These are phyloP conservation scores for Liparis tanakae DNA, from an alignment of 2,797 vertebrate species.

Conservation along the genomic window DNA sequence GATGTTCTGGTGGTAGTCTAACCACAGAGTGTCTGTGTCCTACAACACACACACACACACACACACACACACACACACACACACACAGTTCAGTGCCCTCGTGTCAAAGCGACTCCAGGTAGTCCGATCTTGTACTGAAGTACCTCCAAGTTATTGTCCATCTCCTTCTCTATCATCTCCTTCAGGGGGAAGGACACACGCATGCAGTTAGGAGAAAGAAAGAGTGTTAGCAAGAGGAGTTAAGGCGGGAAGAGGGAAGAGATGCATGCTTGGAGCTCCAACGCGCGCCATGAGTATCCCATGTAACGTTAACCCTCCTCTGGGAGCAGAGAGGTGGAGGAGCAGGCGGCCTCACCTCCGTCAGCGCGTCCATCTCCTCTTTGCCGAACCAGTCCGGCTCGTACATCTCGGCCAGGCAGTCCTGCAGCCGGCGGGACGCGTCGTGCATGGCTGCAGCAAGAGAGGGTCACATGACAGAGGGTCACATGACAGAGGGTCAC, in stretches of 20 bases:
- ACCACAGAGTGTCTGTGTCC: constrained; percentile 95
- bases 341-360: constrained; percentile 85
- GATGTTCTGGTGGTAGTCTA: constrained; percentile 93
- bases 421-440: constrained; percentile 92
- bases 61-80: neutral
- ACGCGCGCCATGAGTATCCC: too few species aligned
- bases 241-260: neutral
- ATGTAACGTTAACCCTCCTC: neutral
- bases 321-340: neutral
- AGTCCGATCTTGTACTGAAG: too few species aligned
- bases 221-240: constrained; percentile 19
- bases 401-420: constrained; percentile 95
- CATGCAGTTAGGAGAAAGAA: constrained; percentile 60
- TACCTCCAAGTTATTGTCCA: constrained; percentile 83
- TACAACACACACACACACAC: constrained; percentile 31
- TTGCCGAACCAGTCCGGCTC: constrained; percentile 98
- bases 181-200: constrained; percentile 64
- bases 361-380: constrained; percentile 89
- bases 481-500: too few species aligned
- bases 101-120: too few species aligned
- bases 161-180: constrained; percentile 85
- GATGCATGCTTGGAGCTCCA: neutral
- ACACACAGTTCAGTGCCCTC: too few species aligned
- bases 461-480: neutral
- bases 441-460: constrained; percentile 91